phyloP scores from a whole-genome alignment of 1,140 invertebrate species.

The Drosophila parvula region DNA sequence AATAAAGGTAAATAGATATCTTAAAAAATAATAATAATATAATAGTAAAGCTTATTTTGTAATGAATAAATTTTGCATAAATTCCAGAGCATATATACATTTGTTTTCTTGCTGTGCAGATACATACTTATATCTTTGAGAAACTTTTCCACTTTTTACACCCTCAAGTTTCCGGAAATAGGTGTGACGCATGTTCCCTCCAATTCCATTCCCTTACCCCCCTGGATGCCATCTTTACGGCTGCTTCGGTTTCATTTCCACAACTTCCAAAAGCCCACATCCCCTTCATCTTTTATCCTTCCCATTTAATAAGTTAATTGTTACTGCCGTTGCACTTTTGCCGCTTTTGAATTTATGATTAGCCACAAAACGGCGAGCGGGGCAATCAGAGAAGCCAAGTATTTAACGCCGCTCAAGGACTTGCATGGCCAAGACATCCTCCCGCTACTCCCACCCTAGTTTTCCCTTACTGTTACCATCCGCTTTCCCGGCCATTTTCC shows the following conservation, averaged over 20 bases:
- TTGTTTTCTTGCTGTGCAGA: not conserved
- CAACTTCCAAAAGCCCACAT: constrained; percentile 43
- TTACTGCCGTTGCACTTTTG: constrained; percentile 76
- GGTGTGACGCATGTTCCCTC: constrained; percentile 10
- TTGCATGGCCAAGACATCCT: constrained; percentile 6
- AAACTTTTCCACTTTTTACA: not conserved
- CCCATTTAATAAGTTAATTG: constrained; percentile 83
- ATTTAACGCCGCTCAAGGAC: constrained; percentile 48
- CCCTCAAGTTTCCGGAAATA: constrained; percentile 17
- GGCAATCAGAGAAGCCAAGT: constrained; percentile 36
- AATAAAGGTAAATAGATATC: too few relatives aligned
- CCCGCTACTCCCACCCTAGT: not conserved
- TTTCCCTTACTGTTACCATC: not conserved
- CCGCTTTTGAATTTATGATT: constrained; percentile 79
- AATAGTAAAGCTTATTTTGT: not conserved
- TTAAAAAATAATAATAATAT: not conserved
- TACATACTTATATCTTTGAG: not conserved
- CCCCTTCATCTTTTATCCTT: constrained; percentile 43
- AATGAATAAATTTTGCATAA: not conserved
- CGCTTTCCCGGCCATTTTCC: constrained; percentile 11
- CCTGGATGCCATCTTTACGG: constrained; percentile 41
- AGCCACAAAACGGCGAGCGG: constrained; percentile 44
- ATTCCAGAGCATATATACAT: not conserved
- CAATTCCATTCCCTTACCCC: not conserved
- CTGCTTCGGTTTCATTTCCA: constrained; percentile 59